Percentiles rank a stretch among this genome's conserved stretches.
These are phyloP conservation scores for Ypsolopha sequella DNA, from an alignment of 2,888 invertebrate species.

Conservation along the genomic window DNA sequence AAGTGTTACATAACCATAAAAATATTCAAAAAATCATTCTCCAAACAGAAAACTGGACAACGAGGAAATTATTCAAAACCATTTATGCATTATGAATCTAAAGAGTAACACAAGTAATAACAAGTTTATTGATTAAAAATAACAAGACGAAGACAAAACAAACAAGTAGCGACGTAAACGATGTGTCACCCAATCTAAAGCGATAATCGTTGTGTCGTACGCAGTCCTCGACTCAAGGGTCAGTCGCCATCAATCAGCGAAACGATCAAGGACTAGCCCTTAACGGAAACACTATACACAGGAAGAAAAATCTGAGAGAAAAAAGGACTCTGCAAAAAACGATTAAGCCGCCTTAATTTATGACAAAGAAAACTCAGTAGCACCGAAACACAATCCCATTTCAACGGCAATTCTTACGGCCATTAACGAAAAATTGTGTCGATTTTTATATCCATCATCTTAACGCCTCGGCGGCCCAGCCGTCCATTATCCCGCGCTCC, in stretches of 20 bases:
- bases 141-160: conserved; percentile 13
- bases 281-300: conserved; percentile 1
- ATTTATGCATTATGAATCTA: no score
- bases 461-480: conserved; percentile 33
- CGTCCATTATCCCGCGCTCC: conserved; percentile 56
- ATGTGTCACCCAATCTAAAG: conserved; percentile 37
- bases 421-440: conserved; percentile 66
- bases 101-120: neutral
- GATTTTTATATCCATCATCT: conserved; percentile 67
- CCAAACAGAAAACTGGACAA: no score
- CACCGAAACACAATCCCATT: conserved; percentile 34
- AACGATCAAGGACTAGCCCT: neutral
- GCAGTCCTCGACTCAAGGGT: conserved; percentile 15
- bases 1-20: no score
- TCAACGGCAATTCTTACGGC: conserved; percentile 39
- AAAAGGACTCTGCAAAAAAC: no score
- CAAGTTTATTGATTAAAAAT: conserved; percentile 15
- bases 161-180: conserved; percentile 27
- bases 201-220: conserved; percentile 31
- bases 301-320: neutral
- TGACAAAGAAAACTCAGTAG: conserved; percentile 27
- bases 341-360: neutral
- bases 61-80: no score
- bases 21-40: no score
- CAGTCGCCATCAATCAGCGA: conserved; percentile 34